phyloP scores from a whole-genome alignment of 2,888 invertebrate genomes.

The Myathropa florea region DNA sequence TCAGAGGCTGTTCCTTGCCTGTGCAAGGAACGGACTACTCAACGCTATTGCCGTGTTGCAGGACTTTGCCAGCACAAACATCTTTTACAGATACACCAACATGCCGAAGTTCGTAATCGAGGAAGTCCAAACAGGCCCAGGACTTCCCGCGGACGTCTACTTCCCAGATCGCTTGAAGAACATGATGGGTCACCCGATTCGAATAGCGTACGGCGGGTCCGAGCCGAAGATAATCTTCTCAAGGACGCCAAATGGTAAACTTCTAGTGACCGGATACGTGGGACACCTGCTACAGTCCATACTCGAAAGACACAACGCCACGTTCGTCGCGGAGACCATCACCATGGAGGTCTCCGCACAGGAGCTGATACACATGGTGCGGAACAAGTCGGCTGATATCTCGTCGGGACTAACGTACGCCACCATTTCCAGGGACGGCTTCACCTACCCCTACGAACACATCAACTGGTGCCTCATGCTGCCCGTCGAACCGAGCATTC shows the following conservation, averaged over 20 bases:
- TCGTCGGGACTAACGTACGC: slow-evolving; percentile 73
- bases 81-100: slow-evolving; percentile 74
- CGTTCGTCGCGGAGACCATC: slow-evolving; percentile 50
- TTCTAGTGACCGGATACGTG: slow-evolving; percentile 73
- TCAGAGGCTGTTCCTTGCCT: slow-evolving; percentile 72
- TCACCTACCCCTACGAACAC: slow-evolving; percentile 75
- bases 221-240: slow-evolving; percentile 75
- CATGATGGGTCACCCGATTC: slow-evolving; percentile 73
- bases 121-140: neutral
- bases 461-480: slow-evolving; percentile 76
- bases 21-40: slow-evolving; percentile 74
- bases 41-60: slow-evolving; percentile 74
- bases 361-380: slow-evolving; percentile 73
- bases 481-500: slow-evolving; percentile 76
- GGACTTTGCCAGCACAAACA: slow-evolving; percentile 71
- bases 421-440: slow-evolving; percentile 60
- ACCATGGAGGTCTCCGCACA: slow-evolving; percentile 60
- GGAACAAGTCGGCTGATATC: slow-evolving; percentile 75
- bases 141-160: neutral
- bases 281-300: slow-evolving; percentile 76
- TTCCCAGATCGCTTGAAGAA: slow-evolving; percentile 74
- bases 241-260: slow-evolving; percentile 49
- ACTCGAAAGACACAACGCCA: slow-evolving; percentile 74
- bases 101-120: slow-evolving; percentile 75
- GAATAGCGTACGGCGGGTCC: slow-evolving; percentile 73